phyloP scores from a whole-genome alignment of 2,113 vertebrate species.

The Tautogolabrus adspersus region DNA sequence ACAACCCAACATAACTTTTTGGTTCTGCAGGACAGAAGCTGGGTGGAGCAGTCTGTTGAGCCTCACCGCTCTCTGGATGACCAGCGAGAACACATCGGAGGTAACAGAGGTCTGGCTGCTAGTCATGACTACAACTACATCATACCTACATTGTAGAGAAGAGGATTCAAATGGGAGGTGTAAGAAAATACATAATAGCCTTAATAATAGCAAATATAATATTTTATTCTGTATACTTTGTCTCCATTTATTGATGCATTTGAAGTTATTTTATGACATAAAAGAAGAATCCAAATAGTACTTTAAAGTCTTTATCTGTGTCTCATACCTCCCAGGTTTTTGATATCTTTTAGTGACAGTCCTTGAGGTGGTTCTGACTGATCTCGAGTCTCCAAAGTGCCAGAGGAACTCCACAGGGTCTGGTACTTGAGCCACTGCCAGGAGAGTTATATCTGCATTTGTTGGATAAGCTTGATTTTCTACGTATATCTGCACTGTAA shows the following conservation, averaged over 20 bases:
- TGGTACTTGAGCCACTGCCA: constrained; percentile 66
- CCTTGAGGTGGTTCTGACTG: constrained; percentile 73
- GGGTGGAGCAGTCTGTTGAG: constrained; percentile 80
- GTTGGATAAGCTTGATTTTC: constrained; percentile 80
- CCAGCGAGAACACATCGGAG: constrained; percentile 75
- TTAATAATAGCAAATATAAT: no score
- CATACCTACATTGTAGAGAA: constrained; percentile 75
- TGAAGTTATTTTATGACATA: no score
- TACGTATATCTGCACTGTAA: constrained; percentile 79
- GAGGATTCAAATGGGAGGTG: neutral
- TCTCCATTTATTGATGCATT: no score
- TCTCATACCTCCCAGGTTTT: constrained; percentile 77
- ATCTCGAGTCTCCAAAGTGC: constrained; percentile 83
- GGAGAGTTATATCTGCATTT: constrained; percentile 78
- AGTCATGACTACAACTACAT: constrained; percentile 73
- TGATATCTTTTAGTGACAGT: constrained; percentile 75
- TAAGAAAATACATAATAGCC: no score
- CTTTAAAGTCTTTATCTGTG: neutral
- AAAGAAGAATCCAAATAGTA: no score
- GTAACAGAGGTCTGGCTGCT: constrained; percentile 50
- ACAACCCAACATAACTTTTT: constrained; percentile 78
- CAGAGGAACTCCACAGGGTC: constrained; percentile 80
- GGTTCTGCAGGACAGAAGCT: constrained; percentile 80
- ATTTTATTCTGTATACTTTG: no score
- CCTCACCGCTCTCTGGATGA: constrained; percentile 80